Evolutionary conservation across 2,797 vertebrate species (phyloP), one percentile per base, ranked within the genome.

Genomic region (Gambelia wislizenii): DNA sequence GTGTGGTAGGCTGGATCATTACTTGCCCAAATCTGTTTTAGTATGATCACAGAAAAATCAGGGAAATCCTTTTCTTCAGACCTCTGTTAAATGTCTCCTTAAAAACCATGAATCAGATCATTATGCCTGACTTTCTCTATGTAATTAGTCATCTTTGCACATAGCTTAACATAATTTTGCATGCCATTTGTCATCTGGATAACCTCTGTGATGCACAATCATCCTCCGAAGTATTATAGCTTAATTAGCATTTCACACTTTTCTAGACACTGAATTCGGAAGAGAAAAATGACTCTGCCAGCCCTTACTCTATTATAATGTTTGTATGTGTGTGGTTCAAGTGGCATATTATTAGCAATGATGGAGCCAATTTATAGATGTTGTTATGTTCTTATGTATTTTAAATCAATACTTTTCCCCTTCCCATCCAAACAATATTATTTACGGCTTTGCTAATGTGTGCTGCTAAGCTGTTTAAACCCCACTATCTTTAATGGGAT

Each of bases 181-280:
- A 47, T 8, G 25, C 61, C 16, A 69, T 78, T 89, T 78, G 56
- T 36, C 25, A 75, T 6, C 12, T 72, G 27, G 47, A 61, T 75
- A 64, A 83, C 64, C 25, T 84, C 22, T 14, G 16, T 69, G 59
- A 70, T 69, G 22, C 49, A 54, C 25, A 39, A 9, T 49, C 44
- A 83, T 52, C 64, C 25, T 69, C 82, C 67, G 42, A 9, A 85
- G 70, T 59, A 56, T 72, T 70, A 18, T 47, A 87, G 39, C 33
- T 75, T 61, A 83, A n/a, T 42, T 87, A 54, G 76, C 42, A 72
- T 87, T 87, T 77, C 59, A 56, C 18, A 64, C 20, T 67, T 86
- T 52, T 61, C 54, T 27, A 82, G 20, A n/a, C n/a, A 49, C 25
- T 25, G 22, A 56, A 75, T 61, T 82, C 20, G 13, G 33, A 64